Base-by-base conservation (phyloP, 1,140 invertebrate species). In the Drosophila punjabiensis region DNA sequence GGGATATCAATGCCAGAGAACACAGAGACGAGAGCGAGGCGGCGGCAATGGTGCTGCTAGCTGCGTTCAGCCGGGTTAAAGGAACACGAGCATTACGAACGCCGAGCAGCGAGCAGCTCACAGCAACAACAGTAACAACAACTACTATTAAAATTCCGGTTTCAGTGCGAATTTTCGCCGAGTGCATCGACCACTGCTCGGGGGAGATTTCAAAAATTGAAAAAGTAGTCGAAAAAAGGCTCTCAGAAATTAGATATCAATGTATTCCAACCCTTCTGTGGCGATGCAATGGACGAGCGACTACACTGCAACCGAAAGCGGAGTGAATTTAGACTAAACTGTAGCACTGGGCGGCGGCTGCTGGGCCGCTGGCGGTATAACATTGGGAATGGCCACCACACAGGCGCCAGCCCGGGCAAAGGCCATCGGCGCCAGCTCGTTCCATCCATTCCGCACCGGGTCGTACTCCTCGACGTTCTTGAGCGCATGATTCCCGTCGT, bases 401-500 rank as follows among this genome's bases (percentile, higher is more conserved):
- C 97, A 98, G 52, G 97, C 96, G 61, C 97, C 97, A 55, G 97
- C 97, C 74, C 97, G 94, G 43, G 97, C 97, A 33, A 96, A 96
- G 81, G 95, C 96, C 50, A 98, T 94, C 16, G 96, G 95, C 35
- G 97, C 95, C 67, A 97, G 94, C 55, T 94, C 93, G n/a, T 93
- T 94, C 98, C 98, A 99, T 84, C 96, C 96, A 94, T 99, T 98
- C 0, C 95, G 95, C 91, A 97, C 96, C 13, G 98, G 96, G 93
- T 99, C 98, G 93, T 99, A 99, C 79, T 98, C 96, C 94, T 99
- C 98, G 20, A 99, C 98, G 64, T 96, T 95, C 85, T 96, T 97
- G 3, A 99, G 94, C 94, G 98, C 99, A 70, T 96, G 96, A 86
- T 97, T 97, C n/a, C 98, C 98, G 94, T 99, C 98, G 93, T 99